Percentiles rank a stretch among this genome's conserved stretches.
phyloP scores from a whole-genome alignment of 1,140 invertebrate genomes.

The Megathymus violae region DNA sequence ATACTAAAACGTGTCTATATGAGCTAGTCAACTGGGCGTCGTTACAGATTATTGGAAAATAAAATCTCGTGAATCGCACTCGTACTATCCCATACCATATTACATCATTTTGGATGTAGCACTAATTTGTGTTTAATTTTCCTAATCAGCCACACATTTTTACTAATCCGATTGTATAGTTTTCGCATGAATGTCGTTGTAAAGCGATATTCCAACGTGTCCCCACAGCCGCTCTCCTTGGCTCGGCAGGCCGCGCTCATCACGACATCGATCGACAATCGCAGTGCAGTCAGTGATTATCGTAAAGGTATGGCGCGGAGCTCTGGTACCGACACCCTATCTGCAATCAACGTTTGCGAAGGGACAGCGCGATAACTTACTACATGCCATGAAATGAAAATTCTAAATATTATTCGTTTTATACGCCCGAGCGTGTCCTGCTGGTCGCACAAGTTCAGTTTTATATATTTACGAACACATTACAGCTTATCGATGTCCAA shows the following conservation, averaged over 20 bases:
- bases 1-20: neutral
- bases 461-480: too few species aligned
- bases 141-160: constrained; percentile 19
- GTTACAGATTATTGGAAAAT: constrained; percentile 14
- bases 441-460: too few species aligned
- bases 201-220: neutral
- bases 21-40: constrained; percentile 27
- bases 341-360: constrained; percentile 15
- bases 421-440: too few species aligned
- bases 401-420: too few species aligned
- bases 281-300: constrained; percentile 33
- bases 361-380: neutral
- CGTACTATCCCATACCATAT: neutral
- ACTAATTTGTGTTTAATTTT: too few species aligned
- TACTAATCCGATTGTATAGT: neutral
- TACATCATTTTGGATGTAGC: too few species aligned
- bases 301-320: constrained; percentile 25
- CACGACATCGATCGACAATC: constrained; percentile 14
- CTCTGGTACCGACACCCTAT: constrained; percentile 2
- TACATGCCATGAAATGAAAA: too few species aligned
- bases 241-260: too few species aligned
- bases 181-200: neutral
- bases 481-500: too few species aligned
- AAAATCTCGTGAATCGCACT: neutral
- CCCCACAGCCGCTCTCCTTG: neutral